phyloP scores from a whole-genome alignment of 2,888 invertebrate genomes.

The Trachelus stipa region DNA sequence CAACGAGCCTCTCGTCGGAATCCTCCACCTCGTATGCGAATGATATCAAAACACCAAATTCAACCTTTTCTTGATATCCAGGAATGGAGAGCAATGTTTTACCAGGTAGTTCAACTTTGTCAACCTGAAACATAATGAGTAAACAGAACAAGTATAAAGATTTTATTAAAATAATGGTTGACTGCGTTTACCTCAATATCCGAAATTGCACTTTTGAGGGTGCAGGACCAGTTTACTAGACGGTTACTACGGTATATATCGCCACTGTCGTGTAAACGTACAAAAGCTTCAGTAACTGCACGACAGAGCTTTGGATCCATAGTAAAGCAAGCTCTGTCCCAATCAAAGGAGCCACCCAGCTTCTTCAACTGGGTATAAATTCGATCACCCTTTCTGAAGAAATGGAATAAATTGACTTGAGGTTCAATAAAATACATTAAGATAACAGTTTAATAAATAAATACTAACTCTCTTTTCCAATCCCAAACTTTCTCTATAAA shows the following conservation, averaged over 20 bases:
- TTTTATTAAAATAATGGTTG: constrained; percentile 11
- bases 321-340: constrained; percentile 94
- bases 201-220: constrained; percentile 96
- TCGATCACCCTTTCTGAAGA: constrained; percentile 74
- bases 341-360: constrained; percentile 94
- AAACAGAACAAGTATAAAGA: constrained; percentile 10
- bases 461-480: constrained; percentile 87
- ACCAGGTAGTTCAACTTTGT: constrained; percentile 90
- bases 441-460: neutral
- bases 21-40: constrained; percentile 91
- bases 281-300: constrained; percentile 95
- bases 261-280: constrained; percentile 86
- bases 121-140: constrained; percentile 71
- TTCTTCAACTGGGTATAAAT: constrained; percentile 88
- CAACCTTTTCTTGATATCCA: constrained; percentile 89
- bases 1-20: constrained; percentile 83
- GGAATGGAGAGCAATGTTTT: constrained; percentile 89
- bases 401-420: constrained; percentile 20
- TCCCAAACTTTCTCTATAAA: constrained; percentile 95
- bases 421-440: neutral
- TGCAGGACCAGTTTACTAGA: constrained; percentile 98
- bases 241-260: constrained; percentile 94
- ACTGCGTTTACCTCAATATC: constrained; percentile 85
- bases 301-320: constrained; percentile 92
- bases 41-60: constrained; percentile 91